A percentile compares a stretch with the other conserved stretches of the same genome.
These are phyloP conservation scores for Chionodraco myersi DNA, from an alignment of 2,113 vertebrate genomes.

Conservation along the genomic window DNA sequence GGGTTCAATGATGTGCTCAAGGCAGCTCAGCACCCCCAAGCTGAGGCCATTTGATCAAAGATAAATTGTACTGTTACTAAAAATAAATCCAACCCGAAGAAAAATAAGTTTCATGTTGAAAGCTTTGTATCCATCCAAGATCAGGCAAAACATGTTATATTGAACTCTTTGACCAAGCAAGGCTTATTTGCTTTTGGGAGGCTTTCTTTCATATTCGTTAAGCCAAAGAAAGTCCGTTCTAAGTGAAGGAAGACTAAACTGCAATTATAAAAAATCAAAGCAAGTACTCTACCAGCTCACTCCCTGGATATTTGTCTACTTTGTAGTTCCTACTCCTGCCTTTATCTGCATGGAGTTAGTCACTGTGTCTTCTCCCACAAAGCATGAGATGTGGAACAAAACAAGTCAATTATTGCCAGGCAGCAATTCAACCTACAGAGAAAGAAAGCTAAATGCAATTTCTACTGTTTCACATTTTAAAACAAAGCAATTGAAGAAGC, in stretches of 20 bases:
- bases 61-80: slow-evolving; percentile 43
- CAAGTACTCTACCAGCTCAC: slow-evolving; percentile 28
- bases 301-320: slow-evolving; percentile 19
- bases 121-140: slow-evolving; percentile 20
- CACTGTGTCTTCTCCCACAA: slow-evolving; percentile 36
- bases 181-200: slow-evolving; percentile 39
- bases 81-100: slow-evolving; percentile 51
- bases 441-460: slow-evolving; percentile 15
- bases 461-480: slow-evolving; percentile 40
- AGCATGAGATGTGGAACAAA: slow-evolving; percentile 47
- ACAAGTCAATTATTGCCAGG: slow-evolving; percentile 53
- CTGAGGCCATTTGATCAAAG: slow-evolving; percentile 51
- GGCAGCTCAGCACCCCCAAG: background rate
- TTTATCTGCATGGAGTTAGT: slow-evolving; percentile 41
- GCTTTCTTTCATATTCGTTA: slow-evolving; percentile 33
- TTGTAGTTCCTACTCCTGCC: slow-evolving; percentile 50
- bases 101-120: slow-evolving; percentile 19
- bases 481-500: background rate
- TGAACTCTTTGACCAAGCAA: slow-evolving; percentile 38
- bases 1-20: slow-evolving; percentile 21
- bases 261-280: slow-evolving; percentile 44
- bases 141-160: slow-evolving; percentile 35
- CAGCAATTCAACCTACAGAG: slow-evolving; percentile 11
- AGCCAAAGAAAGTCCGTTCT: slow-evolving; percentile 35
- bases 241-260: slow-evolving; percentile 24